Base-by-base conservation (phyloP, 2,888 invertebrate genomes). In the Frankliniella fusca region DNA sequence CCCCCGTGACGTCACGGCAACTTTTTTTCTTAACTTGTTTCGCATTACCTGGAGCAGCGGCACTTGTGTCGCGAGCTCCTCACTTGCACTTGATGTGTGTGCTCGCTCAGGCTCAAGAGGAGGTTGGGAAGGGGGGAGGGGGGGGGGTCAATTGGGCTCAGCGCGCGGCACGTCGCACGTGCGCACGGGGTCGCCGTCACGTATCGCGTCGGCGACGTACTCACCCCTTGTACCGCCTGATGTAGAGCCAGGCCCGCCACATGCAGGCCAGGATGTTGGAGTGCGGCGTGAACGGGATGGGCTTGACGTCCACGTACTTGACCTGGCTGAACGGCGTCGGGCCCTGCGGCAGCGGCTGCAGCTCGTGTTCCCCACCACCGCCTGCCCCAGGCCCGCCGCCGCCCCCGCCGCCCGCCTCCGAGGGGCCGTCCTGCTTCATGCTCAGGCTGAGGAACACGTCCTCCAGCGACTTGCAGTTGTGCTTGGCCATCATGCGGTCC, bases 371-470 rank as follows among this genome's bases (percentile, higher is more conserved):
- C 20, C 54, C 54, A 2, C 10, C 54, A 3, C 10, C 54, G 54
- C 54, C n/a, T n/a, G n/a, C n/a, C n/a, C n/a, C n/a, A n/a, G 38
- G 38, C 38, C 38, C 61, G 61, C 61, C 61, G 18, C 15, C 61
- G 61, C 61, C 12, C 61, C 61, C 61, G 61, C 61, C 38, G 38
- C 38, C 38, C 38, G 38, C 20, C 54, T 20, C 15, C 20, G 5
- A 0, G 54, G 20, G 27, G 70, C 27, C 70, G 49, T 83, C 82
- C 49, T 81, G 82, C 76, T 79, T 28, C 7, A 80, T 28, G 70
- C 84, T 84, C 23, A 90, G 86, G 82, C 87, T 87, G 15, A 90
- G 87, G 84, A 90, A 90, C 0, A 90, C 89, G 81, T 88, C 88
- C 85, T 90, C 90, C 79, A 90, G 85, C 12, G 87, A 84, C 5